A percentile compares a stretch with the other conserved stretches of the same genome.
phyloP scores from a whole-genome alignment of 2,888 invertebrate species.

The Calliphora vomitoria region DNA sequence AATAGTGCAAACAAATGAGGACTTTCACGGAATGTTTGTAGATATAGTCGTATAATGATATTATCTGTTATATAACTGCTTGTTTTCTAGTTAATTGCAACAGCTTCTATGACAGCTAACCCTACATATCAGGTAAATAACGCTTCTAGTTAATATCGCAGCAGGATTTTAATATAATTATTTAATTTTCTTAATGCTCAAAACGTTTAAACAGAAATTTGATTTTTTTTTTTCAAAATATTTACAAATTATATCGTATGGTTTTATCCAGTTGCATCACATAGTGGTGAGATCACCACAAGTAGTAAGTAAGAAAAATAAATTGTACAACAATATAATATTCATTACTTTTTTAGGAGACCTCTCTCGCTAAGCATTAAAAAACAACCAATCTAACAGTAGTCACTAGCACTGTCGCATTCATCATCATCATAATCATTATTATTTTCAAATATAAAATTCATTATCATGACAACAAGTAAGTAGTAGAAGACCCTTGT shows the following conservation, averaged over 20 bases:
- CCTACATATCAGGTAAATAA: too few species aligned
- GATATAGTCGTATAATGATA: too few species aligned
- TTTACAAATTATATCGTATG: conserved; percentile 9
- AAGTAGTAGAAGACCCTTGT: not conserved
- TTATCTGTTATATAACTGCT: too few species aligned
- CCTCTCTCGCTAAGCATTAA: not conserved
- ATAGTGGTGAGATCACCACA: conserved; percentile 53
- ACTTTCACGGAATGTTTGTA: too few species aligned
- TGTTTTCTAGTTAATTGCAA: too few species aligned
- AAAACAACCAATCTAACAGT: not conserved
- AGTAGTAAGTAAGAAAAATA: not conserved
- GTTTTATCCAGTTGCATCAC: conserved; percentile 40
- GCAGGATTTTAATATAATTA: conserved; percentile 11
- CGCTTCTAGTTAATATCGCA: not conserved
- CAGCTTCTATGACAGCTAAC: too few species aligned
- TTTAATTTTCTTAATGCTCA: conserved; percentile 24
- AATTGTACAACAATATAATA: conserved; percentile 16
- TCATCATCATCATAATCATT: not conserved
- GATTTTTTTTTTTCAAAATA: conserved; percentile 9
- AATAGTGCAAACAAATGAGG: too few species aligned
- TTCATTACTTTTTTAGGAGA: conserved; percentile 21
- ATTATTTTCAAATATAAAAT: conserved; percentile 25
- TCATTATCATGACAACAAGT: conserved; percentile 29
- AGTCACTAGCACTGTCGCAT: not conserved
- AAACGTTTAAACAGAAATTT: conserved; percentile 26